Base-by-base conservation (phyloP, 2,797 vertebrate genomes). In the Amblyopsis hoosieri region DNA sequence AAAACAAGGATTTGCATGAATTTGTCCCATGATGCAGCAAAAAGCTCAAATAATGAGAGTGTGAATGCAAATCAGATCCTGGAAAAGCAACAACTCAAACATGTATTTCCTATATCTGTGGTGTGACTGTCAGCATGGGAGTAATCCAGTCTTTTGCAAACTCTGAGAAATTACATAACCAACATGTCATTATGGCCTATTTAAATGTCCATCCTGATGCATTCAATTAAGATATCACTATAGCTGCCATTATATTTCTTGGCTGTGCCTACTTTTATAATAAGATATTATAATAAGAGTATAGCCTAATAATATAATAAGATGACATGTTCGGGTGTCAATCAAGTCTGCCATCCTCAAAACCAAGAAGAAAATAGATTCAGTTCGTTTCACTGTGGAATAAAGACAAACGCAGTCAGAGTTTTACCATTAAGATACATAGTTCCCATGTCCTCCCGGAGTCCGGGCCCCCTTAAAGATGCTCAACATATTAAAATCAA, bases 311-410 rank as follows among this genome's bases (percentile, higher is more conserved):
- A 23, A 23, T 23, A 23, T 23, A 23, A 23, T 23, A 23, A 23
- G 23, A 23, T 23, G 0, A 23, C 23, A 23, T 15, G 58, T 17
- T 54, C 12, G 37, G n/a, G 15, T 10, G 42, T 72, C 64, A 62
- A 23, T 81, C 71, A 75, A 17, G 48, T n/a, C 45, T 29, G 6
- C 52, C 74, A 72, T 71, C 78, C 80, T 56, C 54, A 51, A 78
- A 85, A 82, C 78, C 77, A 72, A 80, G 62, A 74, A 80, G 9
- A 54, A 63, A 74, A 71, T 66, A 76, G 75, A 70, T 60, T 3
- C 71, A 69, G 59, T 72, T 78, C 52, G 37, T 37, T 37, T 37
- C 71, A 62, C 68, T 33, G 2, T n/a, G 66, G 33, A 56, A 66
- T 60, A 72, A 54, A 46, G 69, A 63, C 80, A 72, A 73, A 71